Evolutionary conservation across 2,113 vertebrate genomes (phyloP).

Genomic region (Notothenia rossii): DNA sequence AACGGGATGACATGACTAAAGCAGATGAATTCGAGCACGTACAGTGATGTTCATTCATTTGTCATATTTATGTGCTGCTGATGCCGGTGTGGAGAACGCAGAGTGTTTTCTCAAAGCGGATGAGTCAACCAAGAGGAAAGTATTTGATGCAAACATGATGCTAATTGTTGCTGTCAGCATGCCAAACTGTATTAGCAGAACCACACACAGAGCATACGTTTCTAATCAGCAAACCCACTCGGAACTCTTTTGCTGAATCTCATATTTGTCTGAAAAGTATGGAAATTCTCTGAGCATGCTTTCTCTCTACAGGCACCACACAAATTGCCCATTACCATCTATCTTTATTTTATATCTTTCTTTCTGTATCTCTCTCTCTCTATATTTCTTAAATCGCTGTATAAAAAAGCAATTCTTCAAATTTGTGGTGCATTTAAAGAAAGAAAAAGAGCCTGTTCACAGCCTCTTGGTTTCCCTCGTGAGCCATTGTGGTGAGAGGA

Average conservation of each 20-base stretch:
- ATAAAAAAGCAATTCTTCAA: background rate
- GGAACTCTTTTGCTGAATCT: conserved; percentile 34
- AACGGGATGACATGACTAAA: conserved; percentile 22
- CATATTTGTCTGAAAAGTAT: conserved; percentile 41
- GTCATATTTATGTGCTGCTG: conserved; percentile 49
- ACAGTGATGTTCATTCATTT: conserved; percentile 32
- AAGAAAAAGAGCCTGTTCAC: background rate
- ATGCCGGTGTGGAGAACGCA: conserved; percentile 21
- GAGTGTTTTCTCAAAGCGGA: conserved; percentile 42
- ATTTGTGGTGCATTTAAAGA: background rate
- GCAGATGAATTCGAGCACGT: conserved; percentile 38
- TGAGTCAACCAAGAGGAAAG: conserved; percentile 51
- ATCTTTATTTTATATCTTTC: background rate
- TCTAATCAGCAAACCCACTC: conserved; percentile 58
- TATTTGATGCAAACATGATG: conserved; percentile 65
- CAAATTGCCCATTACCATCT: background rate
- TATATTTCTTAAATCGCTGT: background rate
- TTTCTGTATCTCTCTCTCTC: no score
- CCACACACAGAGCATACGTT: conserved; percentile 60
- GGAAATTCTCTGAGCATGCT: conserved; percentile 3
- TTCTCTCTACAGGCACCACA: background rate
- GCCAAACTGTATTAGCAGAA: conserved; percentile 63
- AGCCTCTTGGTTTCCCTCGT: conserved; percentile 17
- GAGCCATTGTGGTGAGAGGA: conserved; percentile 37
- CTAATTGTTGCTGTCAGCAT: conserved; percentile 69